Percentiles rank a stretch among this genome's conserved stretches.
Conservation (phyloP, 2,797 vertebrate species). For the Xiphophorus birchmanni region DNA sequence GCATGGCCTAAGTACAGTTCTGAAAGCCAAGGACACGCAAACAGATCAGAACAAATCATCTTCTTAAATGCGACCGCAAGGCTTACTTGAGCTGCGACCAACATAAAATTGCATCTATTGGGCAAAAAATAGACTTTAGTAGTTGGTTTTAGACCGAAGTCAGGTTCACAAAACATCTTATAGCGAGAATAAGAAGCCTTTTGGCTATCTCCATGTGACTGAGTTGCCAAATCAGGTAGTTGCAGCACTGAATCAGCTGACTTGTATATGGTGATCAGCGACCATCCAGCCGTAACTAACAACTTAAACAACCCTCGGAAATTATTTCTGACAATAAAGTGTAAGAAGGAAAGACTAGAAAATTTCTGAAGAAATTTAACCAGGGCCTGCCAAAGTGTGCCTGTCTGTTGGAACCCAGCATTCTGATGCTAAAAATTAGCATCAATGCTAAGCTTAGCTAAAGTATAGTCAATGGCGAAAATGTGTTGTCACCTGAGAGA, state of each 20-base stretch:
- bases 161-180: not conserved
- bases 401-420: no score
- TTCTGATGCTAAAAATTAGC: no score
- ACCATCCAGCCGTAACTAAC: not conserved
- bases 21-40: not conserved
- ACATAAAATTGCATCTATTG: not conserved
- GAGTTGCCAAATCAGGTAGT: not conserved
- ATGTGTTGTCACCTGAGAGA: no score
- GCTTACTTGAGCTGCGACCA: not conserved
- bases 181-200: not conserved
- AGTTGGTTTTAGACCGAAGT: not conserved
- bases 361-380: no score
- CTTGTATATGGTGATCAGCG: not conserved
- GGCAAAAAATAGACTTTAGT: not conserved
- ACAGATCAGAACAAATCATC: not conserved
- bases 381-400: no score
- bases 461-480: no score
- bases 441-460: no score
- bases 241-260: not conserved
- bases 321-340: not conserved
- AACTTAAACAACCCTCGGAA: not conserved
- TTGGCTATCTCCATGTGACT: not conserved
- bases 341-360: no score
- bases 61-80: not conserved
- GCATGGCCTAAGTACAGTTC: not conserved